A percentile compares a stretch with the other conserved stretches of the same genome.
These are phyloP conservation scores for Eremobia ochroleuca DNA, from an alignment of 2,888 invertebrate genomes.

Conservation along the genomic window DNA sequence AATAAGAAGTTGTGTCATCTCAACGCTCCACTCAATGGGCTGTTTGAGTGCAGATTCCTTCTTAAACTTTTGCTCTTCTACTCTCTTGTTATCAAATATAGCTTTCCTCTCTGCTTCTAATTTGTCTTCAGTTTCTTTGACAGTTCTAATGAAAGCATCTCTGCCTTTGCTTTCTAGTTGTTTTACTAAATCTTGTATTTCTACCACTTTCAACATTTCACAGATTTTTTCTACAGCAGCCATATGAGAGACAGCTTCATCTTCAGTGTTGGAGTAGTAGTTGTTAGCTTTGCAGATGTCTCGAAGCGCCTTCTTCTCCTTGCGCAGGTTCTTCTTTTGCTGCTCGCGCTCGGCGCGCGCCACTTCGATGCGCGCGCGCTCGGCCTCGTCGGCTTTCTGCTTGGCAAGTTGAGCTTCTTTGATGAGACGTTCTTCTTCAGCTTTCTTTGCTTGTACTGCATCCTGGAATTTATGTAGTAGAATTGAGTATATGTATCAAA, in stretches of 20 bases:
- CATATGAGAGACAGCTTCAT: slow-evolving; percentile 95
- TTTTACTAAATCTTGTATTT: slow-evolving; percentile 94
- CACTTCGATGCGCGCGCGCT: slow-evolving; percentile 95
- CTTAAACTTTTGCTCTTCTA: slow-evolving; percentile 86
- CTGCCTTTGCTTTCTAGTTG: slow-evolving; percentile 92
- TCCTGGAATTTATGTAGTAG: slow-evolving; percentile 86
- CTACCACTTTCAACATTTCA: slow-evolving; percentile 93
- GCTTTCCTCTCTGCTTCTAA: slow-evolving; percentile 95
- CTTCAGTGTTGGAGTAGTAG: slow-evolving; percentile 94
- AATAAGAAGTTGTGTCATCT: slow-evolving; percentile 97
- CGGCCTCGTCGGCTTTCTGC: slow-evolving; percentile 95
- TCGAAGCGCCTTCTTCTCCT: slow-evolving; percentile 95
- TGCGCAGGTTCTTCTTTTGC: slow-evolving; percentile 96
- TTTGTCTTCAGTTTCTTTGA: slow-evolving; percentile 94
- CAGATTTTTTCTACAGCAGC: slow-evolving; percentile 98
- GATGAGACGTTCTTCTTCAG: slow-evolving; percentile 95
- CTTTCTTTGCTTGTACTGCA: slow-evolving; percentile 95
- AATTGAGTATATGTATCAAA: slow-evolving; percentile 11
- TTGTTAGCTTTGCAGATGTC: slow-evolving; percentile 95
- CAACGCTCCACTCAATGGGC: slow-evolving; percentile 94
- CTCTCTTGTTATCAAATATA: slow-evolving; percentile 88
- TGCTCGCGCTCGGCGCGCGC: slow-evolving; percentile 96
- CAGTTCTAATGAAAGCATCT: slow-evolving; percentile 92
- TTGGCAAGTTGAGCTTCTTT: slow-evolving; percentile 94
- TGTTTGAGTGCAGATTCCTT: slow-evolving; percentile 85